phyloP scores from a whole-genome alignment of 2,888 invertebrate genomes.

The Polydrusus pterygomalis region DNA sequence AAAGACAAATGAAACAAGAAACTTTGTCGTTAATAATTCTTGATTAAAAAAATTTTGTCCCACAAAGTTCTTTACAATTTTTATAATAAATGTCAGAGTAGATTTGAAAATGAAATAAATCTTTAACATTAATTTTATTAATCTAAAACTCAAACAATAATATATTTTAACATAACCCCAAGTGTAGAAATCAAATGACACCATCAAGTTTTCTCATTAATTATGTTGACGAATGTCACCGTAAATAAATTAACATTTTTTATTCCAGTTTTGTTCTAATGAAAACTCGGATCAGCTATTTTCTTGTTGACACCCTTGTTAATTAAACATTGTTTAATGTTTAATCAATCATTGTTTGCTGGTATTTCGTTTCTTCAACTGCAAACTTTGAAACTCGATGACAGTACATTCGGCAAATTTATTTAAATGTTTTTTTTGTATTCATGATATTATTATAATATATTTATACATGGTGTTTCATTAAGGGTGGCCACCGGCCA shows the following conservation, averaged over 20 bases:
- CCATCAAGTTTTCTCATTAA: constrained; percentile 3
- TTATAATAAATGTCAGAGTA: too few species aligned
- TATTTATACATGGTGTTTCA: too few species aligned
- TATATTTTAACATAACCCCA: not conserved
- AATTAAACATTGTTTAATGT: constrained; percentile 44
- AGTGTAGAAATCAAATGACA: not conserved
- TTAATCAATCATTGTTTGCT: constrained; percentile 40
- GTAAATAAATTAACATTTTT: constrained; percentile 21
- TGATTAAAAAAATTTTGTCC: too few species aligned
- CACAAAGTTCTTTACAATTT: too few species aligned
- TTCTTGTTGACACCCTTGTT: constrained; percentile 53
- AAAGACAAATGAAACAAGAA: too few species aligned
- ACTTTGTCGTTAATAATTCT: too few species aligned
- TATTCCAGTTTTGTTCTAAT: constrained; percentile 17
- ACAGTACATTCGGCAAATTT: too few species aligned
- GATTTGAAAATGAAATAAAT: not conserved
- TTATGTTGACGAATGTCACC: constrained; percentile 4
- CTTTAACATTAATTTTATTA: not conserved
- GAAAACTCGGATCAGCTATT: constrained; percentile 37
- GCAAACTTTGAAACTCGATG: not conserved
- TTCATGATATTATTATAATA: too few species aligned
- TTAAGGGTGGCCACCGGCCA: too few species aligned
- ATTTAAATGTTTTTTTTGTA: too few species aligned
- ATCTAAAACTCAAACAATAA: not conserved
- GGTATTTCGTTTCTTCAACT: constrained; percentile 35